Conservation (phyloP, 2,113 vertebrate genomes). For the Odobenus rosmarus region DNA sequence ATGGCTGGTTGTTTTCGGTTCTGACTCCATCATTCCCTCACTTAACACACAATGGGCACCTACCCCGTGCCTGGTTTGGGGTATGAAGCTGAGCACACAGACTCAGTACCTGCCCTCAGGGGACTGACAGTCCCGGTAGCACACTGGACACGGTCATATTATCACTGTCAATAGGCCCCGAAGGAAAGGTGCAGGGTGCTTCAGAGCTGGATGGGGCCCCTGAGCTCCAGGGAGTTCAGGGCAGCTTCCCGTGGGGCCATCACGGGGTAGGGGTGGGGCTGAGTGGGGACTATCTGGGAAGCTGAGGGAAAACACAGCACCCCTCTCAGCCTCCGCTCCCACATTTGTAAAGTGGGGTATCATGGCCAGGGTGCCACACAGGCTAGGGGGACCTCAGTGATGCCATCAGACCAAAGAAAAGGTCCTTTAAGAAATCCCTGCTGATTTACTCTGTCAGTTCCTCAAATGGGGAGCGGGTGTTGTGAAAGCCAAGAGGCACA, state of each 20-base stretch:
- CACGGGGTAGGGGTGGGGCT: neutral
- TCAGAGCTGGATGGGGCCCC: no score
- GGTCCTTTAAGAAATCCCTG: neutral
- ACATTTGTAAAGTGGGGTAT: neutral
- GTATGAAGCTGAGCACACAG: neutral
- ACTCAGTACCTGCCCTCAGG: neutral
- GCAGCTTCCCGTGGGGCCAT: neutral
- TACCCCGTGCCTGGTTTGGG: neutral
- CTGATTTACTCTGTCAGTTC: neutral
- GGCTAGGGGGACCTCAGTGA: neutral
- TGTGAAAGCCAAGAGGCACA: neutral
- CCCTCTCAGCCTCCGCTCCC: neutral
- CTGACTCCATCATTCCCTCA: neutral
- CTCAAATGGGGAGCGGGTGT: accelerated
- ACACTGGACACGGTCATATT: accelerated
- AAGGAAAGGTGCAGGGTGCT: neutral
- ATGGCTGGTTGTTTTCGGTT: neutral
- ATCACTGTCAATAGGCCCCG: neutral
- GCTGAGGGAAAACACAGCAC: accelerated
- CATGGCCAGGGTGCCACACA: accelerated
- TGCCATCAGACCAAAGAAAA: neutral
- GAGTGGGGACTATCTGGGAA: neutral
- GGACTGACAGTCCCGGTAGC: neutral
- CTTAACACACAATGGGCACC: neutral
- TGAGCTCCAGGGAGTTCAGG: no score